Evolutionary conservation across 2,113 vertebrate genomes (phyloP), one percentile per base, ranked within the genome.

Genomic region (Bubo scandiacus): DNA sequence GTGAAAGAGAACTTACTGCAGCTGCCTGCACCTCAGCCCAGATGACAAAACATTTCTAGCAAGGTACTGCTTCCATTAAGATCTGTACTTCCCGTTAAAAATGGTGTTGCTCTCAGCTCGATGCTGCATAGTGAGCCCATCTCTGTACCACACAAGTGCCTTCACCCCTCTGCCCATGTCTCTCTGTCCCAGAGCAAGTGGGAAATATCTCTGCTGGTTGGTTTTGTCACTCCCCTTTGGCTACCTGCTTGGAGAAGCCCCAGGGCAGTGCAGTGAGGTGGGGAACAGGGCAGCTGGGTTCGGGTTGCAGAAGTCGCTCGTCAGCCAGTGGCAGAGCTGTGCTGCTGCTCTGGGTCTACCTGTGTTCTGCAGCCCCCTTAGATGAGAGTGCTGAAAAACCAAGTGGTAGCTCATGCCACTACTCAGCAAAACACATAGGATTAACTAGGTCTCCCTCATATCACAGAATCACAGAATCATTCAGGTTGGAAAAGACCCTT

Each of bases 291-390:
- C 3, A 0, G 21, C 43, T 38, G 23, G 26, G 25, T 36, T 57
- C 0, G 1, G 36, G 17, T 8, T 61, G 32, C 59, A 63, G 51
- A 63, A 43, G 47, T 72, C 38, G 11, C 13, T 52, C 0, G 0
- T 27, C 66, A 23, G 42, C 59, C 0, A 0, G 11, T 5, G 29
- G 55, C 34, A 40, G 11, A 10, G 38, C 51, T 40, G 49, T n/a
- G 34, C 49, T 74, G 47, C 42, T 0, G 4, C 42, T 32, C 49
- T 9, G 26, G 15, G 6, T 30, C 79, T 36, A 3, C 13, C 51
- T 4, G 0, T 5, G 15, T 11, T 61, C 27, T 42, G n/a, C 62
- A 49, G 16, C 34, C 27, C 16, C 26, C 77, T 36, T n/a, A 40
- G 43, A n/a, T 5, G 10, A 38, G 20, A 62, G 23, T 5, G 4